These are phyloP conservation scores for Lerema accius DNA, from an alignment of 1,140 invertebrate genomes.

Conservation along the genomic window DNA sequence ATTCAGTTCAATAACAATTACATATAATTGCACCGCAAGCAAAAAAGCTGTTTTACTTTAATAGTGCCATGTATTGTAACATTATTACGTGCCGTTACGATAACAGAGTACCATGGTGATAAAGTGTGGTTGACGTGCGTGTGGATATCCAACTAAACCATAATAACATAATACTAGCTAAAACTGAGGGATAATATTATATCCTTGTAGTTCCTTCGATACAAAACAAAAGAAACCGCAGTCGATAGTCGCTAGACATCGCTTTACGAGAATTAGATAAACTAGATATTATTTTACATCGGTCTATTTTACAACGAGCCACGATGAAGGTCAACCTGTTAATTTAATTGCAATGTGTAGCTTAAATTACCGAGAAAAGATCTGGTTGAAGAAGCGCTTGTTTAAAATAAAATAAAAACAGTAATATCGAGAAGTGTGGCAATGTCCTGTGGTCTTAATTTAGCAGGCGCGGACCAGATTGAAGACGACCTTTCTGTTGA, in stretches of 20 bases:
- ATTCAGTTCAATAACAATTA: slow-evolving; percentile 33
- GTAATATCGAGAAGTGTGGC: not conserved
- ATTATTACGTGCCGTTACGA: slow-evolving; percentile 56
- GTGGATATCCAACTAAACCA: slow-evolving; percentile 68
- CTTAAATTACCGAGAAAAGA: not conserved
- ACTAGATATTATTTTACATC: slow-evolving; percentile 43
- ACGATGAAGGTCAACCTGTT: slow-evolving; percentile 58
- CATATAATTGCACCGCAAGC: slow-evolving; percentile 55
- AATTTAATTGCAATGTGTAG: slow-evolving; percentile 57
- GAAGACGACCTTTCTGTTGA: slow-evolving; percentile 66
- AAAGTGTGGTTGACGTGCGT: slow-evolving; percentile 78
- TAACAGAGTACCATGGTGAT: slow-evolving; percentile 59
- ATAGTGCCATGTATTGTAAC: slow-evolving; percentile 58
- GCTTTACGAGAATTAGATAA: slow-evolving; percentile 6
- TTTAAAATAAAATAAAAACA: not conserved
- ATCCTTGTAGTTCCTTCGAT: slow-evolving; percentile 35
- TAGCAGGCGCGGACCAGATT: slow-evolving; percentile 56
- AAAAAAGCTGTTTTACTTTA: slow-evolving; percentile 51
- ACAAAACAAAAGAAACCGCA: slow-evolving; percentile 41
- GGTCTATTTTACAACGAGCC: slow-evolving; percentile 43
- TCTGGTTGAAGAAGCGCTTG: not conserved
- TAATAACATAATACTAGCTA: slow-evolving; percentile 49
- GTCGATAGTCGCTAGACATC: slow-evolving; percentile 59
- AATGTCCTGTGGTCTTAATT: slow-evolving; percentile 52
- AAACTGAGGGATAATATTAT: slow-evolving; percentile 41